Evolutionary conservation across 2,797 vertebrate species (phyloP), one percentile per base, ranked within the genome.

Genomic region (Xyrichtys novacula): DNA sequence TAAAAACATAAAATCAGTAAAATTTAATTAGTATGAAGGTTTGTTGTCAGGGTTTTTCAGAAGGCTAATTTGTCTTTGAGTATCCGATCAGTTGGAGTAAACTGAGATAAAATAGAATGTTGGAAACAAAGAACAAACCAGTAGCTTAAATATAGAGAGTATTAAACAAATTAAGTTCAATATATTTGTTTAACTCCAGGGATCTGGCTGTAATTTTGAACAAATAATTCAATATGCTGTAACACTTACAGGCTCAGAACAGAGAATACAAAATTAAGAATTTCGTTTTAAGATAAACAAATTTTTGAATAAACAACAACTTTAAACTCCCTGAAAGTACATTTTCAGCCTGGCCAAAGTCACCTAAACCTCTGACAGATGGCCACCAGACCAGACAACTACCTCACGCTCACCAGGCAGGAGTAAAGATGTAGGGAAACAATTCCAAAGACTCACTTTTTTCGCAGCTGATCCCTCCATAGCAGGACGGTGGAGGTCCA

Each of bases 401-500:
- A 71, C 64, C 55, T 70, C 15, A 77, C 54, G 43, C 26, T 76
- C 67, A 66, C 25, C 17, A 42, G 53, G 46, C 65, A 32, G 9
- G 3, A 66, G 20, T 29, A 38, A 43, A 62, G 1, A 9, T 34
- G 25, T 11, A 39, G 71, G 22, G 47, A 79, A 70, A 70, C 31
- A 71, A 58, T 28, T 11, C 26, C 10, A 40, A 32, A 20, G 68
- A 91, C 92, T 91, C 74, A 93, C 92, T 83, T 91, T 93, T 76
- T 83, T 92, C 52, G 75, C 48, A 73, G 78, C 55, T 68, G 86
- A 88, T 28, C 76, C 88, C 76, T 92, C 90, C 90, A 92, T 92
- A 79, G 76, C 62, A 72, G 61, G 74, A 70, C 44, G 57, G 72
- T 63, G 71, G 65, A 64, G 69, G 55, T 78, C 66, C 38, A 52